phyloP scores from a whole-genome alignment of 2,113 vertebrate genomes.

The Ursus arctos region DNA sequence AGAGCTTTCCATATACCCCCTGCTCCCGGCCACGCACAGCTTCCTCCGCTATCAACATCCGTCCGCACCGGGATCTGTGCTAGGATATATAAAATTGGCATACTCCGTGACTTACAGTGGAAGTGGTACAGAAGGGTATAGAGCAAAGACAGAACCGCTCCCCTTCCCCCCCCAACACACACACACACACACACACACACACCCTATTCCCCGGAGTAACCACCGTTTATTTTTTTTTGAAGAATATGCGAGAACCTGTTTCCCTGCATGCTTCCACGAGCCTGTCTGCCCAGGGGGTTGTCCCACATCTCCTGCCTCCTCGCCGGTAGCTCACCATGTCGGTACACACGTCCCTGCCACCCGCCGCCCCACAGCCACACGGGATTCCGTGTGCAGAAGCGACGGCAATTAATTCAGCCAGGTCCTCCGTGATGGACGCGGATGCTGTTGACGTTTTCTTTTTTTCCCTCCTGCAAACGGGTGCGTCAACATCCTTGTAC shows the following conservation, averaged over 20 bases:
- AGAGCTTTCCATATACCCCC: not conserved
- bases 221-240: not conserved
- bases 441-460: not conserved
- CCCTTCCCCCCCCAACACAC: not conserved
- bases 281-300: accelerated
- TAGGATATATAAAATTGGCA: not conserved
- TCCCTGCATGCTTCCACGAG: not conserved
- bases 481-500: not conserved
- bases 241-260: not conserved
- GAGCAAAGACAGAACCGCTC: not conserved
- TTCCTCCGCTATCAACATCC: not conserved
- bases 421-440: not conserved
- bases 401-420: not conserved
- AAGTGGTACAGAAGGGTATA: not conserved
- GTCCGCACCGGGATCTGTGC: not conserved
- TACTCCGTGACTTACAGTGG: not conserved
- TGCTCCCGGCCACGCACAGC: accelerated
- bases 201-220: not conserved
- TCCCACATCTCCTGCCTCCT: not conserved
- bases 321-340: accelerated
- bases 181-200: not conserved
- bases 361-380: accelerated
- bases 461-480: not conserved
- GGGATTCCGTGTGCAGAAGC: not conserved
- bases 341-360: accelerated